Evolutionary conservation across 2,888 invertebrate species (phyloP).

Genomic region (Mechanitis messenoides): DNA sequence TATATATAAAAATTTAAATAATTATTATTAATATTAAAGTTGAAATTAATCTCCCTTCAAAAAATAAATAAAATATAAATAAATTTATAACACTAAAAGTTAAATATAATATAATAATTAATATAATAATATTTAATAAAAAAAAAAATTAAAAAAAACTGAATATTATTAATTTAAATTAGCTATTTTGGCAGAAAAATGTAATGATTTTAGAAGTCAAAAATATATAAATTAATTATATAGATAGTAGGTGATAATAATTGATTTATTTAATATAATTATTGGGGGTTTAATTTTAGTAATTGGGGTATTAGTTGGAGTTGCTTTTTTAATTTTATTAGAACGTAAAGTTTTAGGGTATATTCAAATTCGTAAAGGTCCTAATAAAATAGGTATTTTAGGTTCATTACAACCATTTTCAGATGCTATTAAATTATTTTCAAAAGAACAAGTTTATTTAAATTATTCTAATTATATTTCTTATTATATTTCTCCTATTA

Average conservation of each 20-base stretch:
- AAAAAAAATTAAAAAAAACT: too few relatives aligned
- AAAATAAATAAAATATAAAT: too few relatives aligned
- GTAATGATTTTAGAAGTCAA: constrained; percentile 84
- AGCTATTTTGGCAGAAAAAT: constrained; percentile 82
- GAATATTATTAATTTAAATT: constrained; percentile 49
- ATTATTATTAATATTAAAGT: too few relatives aligned
- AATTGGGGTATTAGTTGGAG: constrained; percentile 78
- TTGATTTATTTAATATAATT: constrained; percentile 33
- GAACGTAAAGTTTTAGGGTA: constrained; percentile 63
- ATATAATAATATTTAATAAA: too few relatives aligned
- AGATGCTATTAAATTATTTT: constrained; percentile 84
- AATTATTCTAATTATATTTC: constrained; percentile 76
- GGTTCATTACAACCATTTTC: constrained; percentile 80
- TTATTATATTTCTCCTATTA: constrained; percentile 78
- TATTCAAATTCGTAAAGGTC: constrained; percentile 6
- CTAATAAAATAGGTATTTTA: constrained; percentile 16
- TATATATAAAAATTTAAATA: too few relatives aligned
- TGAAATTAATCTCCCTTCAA: too few relatives aligned
- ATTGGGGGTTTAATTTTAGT: constrained; percentile 71
- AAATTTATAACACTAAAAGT: too few relatives aligned
- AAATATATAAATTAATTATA: constrained; percentile 72
- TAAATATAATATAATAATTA: too few relatives aligned
- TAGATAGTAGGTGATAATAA: constrained; percentile 67
- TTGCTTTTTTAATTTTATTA: constrained; percentile 83
- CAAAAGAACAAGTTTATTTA: constrained; percentile 78